These are phyloP conservation scores for Paraplagusia blochii DNA, from an alignment of 2,113 vertebrate genomes.

Conservation along the genomic window DNA sequence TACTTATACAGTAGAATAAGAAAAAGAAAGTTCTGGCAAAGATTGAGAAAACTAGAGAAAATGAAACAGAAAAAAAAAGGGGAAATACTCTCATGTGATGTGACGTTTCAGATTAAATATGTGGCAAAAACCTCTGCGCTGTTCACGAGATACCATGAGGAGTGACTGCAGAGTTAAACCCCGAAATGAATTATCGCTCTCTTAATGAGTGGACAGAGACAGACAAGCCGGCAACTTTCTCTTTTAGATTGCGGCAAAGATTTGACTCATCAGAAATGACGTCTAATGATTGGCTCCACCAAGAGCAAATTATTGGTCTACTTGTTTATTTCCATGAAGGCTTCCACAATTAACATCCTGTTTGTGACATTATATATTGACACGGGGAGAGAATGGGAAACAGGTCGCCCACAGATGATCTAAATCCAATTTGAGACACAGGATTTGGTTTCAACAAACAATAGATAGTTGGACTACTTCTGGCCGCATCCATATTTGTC, in stretches of 20 bases:
- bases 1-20: too few species aligned
- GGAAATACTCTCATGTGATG: not conserved
- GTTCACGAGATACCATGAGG: constrained; percentile 1
- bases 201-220: constrained; percentile 54
- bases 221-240: constrained; percentile 58
- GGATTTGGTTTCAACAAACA: constrained; percentile 47
- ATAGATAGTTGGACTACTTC: constrained; percentile 38
- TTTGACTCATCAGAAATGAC: constrained; percentile 22
- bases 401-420: constrained; percentile 40
- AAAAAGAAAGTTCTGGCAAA: not conserved
- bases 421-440: constrained; percentile 55
- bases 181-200: constrained; percentile 50
- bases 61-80: constrained; percentile 7
- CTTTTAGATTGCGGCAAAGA: constrained; percentile 32
- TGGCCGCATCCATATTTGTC: constrained; percentile 51
- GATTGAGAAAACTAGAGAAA: not conserved
- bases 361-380: constrained; percentile 62
- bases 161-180: constrained; percentile 26
- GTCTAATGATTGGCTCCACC: constrained; percentile 46
- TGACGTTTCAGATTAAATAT: constrained; percentile 3
- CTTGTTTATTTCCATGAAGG: constrained; percentile 49
- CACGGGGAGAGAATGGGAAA: constrained; percentile 51
- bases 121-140: constrained; percentile 8
- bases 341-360: constrained; percentile 51
- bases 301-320: constrained; percentile 54